Conservation (phyloP, 2,888 invertebrate species). For the Euzophera pinguis region DNA sequence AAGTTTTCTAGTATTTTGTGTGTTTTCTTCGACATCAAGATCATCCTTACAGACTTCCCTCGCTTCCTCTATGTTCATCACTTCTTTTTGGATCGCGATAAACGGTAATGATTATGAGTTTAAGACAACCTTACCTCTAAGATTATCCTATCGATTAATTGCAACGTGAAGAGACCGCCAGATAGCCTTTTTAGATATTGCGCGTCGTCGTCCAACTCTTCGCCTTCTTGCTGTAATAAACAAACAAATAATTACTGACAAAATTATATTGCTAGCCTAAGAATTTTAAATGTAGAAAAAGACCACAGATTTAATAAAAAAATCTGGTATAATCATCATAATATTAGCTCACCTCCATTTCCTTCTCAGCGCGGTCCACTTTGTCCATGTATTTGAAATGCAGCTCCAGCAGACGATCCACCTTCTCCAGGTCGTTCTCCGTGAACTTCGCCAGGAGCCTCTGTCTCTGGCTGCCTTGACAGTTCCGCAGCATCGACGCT, state of each 20-base stretch:
- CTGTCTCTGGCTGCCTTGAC: slow-evolving; percentile 93
- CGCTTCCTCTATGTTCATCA: too few species aligned
- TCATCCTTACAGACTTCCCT: too few species aligned
- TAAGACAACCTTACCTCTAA: slow-evolving; percentile 80
- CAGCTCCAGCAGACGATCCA: slow-evolving; percentile 96
- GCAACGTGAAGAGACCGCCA: slow-evolving; percentile 97
- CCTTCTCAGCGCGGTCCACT: slow-evolving; percentile 90
- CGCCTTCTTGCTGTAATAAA: slow-evolving; percentile 68
- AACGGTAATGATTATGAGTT: too few species aligned
- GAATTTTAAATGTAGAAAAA: too few species aligned
- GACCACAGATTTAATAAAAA: too few species aligned
- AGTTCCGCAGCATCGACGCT: slow-evolving; percentile 95
- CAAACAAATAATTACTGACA: neutral
- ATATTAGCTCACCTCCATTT: slow-evolving; percentile 88
- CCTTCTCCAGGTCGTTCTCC: slow-evolving; percentile 99
- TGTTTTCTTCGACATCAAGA: too few species aligned
- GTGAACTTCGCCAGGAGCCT: slow-evolving; percentile 96
- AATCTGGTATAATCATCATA: too few species aligned
- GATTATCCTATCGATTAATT: slow-evolving; percentile 94
- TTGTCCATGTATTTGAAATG: slow-evolving; percentile 98
- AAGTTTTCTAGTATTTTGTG: too few species aligned
- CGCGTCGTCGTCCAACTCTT: slow-evolving; percentile 89
- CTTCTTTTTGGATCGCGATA: too few species aligned
- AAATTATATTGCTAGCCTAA: neutral
- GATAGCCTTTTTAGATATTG: slow-evolving; percentile 94